These are phyloP conservation scores for Drosophila ezoana DNA, from an alignment of 2,888 invertebrate genomes.

Conservation along the genomic window DNA sequence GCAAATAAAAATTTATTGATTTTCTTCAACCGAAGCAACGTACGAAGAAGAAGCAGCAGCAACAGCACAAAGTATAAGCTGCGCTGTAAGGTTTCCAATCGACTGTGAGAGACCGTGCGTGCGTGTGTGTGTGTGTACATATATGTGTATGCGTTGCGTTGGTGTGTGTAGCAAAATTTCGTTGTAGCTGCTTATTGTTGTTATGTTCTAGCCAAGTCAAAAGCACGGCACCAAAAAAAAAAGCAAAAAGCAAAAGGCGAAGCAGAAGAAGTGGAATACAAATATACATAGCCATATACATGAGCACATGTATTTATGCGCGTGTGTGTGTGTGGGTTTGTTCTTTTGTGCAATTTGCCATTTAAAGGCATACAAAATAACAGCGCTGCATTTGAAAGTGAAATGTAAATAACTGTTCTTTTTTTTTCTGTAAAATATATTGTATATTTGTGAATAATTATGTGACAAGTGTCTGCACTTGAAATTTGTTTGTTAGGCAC, in stretches of 20 bases:
- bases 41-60: conserved; percentile 64
- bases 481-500: conserved; percentile 35
- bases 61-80: conserved; percentile 72
- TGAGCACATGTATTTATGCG: conserved; percentile 1
- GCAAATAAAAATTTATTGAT: conserved; percentile 71
- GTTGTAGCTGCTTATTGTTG: conserved; percentile 63
- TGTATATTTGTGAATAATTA: conserved; percentile 3
- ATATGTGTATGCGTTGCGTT: conserved; percentile 19
- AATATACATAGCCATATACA: conserved; percentile 29
- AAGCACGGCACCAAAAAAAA: conserved; percentile 56
- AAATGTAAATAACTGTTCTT: conserved; percentile 52
- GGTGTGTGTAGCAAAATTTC: conserved; percentile 61
- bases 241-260: conserved; percentile 43
- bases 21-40: conserved; percentile 60
- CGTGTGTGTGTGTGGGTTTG: conserved; percentile 21
- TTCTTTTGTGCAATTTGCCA: conserved; percentile 64
- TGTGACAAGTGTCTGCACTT: conserved; percentile 37
- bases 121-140: conserved; percentile 21
- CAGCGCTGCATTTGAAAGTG: conserved; percentile 66
- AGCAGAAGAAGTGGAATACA: conserved; percentile 51
- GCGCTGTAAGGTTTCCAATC: conserved; percentile 73
- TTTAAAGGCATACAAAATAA: conserved; percentile 56
- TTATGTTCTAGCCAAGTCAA: conserved; percentile 79
- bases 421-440: conserved; percentile 3
- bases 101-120: conserved; percentile 38